phyloP scores from a whole-genome alignment of 2,113 vertebrate genomes.

The Saccopteryx bilineata region DNA sequence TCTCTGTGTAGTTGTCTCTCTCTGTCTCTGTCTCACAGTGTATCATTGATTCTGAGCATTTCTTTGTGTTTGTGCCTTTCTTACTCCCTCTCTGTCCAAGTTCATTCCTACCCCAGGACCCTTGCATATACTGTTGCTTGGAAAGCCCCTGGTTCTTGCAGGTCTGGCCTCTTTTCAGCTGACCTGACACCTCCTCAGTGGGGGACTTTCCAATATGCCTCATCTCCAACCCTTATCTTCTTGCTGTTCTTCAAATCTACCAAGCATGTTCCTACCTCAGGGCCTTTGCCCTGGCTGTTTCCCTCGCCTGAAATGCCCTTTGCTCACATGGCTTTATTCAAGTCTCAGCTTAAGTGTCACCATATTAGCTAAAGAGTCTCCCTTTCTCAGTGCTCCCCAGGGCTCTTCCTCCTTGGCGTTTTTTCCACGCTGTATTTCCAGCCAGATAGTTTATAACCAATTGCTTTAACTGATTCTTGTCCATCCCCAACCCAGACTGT shows the following conservation, averaged over 20 bases:
- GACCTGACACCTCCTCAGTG: neutral
- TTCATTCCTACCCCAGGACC: neutral
- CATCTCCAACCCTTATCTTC: neutral
- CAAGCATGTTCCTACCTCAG: neutral
- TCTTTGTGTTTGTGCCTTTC: neutral
- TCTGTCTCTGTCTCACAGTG: neutral
- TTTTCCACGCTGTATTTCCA: neutral
- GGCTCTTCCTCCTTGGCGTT: neutral
- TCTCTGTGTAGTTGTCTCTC: neutral
- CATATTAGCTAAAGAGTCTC: neutral
- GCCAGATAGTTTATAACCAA: too few species aligned
- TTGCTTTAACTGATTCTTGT: neutral
- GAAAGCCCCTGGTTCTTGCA: neutral
- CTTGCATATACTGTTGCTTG: neutral
- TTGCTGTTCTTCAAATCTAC: neutral
- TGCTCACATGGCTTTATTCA: neutral
- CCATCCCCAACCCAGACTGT: neutral
- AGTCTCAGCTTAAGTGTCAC: neutral
- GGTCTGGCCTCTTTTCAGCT: neutral
- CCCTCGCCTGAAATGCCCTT: neutral
- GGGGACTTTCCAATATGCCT: neutral
- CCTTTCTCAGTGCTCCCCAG: neutral
- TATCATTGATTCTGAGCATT: neutral
- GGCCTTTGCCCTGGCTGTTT: neutral
- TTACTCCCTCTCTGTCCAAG: neutral